Percentiles rank a stretch among this genome's conserved stretches.
phyloP scores from a whole-genome alignment of 2,113 vertebrate genomes.

The Myiopsitta monachus region DNA sequence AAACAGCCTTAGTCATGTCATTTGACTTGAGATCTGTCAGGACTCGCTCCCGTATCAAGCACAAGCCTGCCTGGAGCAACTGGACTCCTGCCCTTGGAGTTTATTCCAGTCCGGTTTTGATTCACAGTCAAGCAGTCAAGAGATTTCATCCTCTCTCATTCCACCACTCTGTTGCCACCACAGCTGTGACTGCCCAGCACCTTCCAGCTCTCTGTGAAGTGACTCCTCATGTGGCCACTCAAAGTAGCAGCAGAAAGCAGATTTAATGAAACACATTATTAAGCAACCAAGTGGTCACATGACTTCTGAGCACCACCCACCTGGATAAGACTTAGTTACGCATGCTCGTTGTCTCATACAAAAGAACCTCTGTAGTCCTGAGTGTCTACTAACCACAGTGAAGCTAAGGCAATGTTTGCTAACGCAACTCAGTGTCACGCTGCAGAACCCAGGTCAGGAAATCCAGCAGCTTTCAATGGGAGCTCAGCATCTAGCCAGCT shows the following conservation, averaged over 20 bases:
- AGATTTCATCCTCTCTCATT: not conserved
- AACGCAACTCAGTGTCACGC: not conserved
- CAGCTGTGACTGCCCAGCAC: not conserved
- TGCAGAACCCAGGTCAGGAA: not conserved
- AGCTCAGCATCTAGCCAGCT: not conserved
- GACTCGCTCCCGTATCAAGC: rapidly evolving
- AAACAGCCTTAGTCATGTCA: not conserved
- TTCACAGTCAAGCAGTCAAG: not conserved
- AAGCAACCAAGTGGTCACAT: not conserved
- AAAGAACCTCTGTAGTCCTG: not conserved
- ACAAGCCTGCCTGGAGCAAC: not conserved
- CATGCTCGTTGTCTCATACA: not conserved
- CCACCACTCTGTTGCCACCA: not conserved
- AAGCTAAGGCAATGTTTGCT: not conserved
- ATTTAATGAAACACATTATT: not conserved
- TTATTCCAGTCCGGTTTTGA: not conserved
- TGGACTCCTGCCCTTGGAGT: not conserved
- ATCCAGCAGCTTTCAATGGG: not conserved
- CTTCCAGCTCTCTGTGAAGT: not conserved
- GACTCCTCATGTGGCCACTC: not conserved
- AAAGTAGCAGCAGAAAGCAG: not conserved
- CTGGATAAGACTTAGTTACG: not conserved
- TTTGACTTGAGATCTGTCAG: not conserved
- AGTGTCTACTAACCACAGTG: not conserved
- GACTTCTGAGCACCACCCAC: not conserved